Evolutionary conservation across 2,113 vertebrate species (phyloP), one percentile per base, ranked within the genome.

Genomic region (Phoxinus phoxinus): DNA sequence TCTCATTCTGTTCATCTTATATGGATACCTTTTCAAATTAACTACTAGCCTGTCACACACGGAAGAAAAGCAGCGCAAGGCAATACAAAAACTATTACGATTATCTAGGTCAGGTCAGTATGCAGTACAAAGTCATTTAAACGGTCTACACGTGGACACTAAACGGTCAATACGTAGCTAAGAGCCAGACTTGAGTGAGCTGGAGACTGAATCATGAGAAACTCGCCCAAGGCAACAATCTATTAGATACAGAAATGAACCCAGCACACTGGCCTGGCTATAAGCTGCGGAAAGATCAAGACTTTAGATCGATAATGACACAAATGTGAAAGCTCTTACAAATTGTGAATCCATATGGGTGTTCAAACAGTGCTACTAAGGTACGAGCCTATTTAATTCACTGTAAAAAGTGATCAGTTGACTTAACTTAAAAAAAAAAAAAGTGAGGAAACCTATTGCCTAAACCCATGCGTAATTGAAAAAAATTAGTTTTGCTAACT

Each of bases 121-220:
- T 27, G 9, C 8, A 41, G 41, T 41, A 27, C 32, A 41, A 72
- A 53, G 67, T 37, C 44, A 69, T 48, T 82, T 2, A 67, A 37
- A 8, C 7, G 19, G 30, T 69, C 32, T 51, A 17, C 15, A 51
- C 4, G 15, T 25, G 17, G 35, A 15, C 12, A 63, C 15, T 11
- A 63, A 63, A 63, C 25, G 56, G 35, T 80, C 77, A 58, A 41
- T 58, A 83, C 5, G 9, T 73, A 72, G 67, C 67, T 83, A 10
- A 83, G 51, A 83, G 81, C 30, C 67, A n/a, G 21, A 83, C 12
- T 27, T 58, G 30, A 72, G n/a, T 35, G 63, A 82, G 25, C 27
- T 82, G 80, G 17, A 59, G 76, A n/a, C 32, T 79, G 35, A 79
- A 37, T 48, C n/a, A 51, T 37, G 63, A 51, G 41, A 46, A 51